phyloP scores from a whole-genome alignment of 2,888 invertebrate species.

The Perizoma affinitatum region DNA sequence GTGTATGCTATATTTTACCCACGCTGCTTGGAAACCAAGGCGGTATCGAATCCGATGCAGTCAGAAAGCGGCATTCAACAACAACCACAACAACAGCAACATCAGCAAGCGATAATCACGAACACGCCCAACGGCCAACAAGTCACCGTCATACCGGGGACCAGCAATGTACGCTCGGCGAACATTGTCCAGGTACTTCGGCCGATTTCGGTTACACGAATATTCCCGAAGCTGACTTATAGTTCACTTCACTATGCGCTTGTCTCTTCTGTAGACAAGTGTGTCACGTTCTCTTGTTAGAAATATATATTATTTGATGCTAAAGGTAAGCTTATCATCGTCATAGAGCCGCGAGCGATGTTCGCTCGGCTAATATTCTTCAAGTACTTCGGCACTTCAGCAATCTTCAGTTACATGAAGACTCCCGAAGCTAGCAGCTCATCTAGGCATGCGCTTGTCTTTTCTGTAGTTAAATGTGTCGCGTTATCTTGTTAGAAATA shows the following conservation, averaged over 20 bases:
- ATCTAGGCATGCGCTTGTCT: neutral
- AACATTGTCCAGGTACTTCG: conserved; percentile 71
- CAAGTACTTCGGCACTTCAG: conserved; percentile 27
- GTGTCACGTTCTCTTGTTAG: neutral
- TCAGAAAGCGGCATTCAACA: conserved; percentile 63
- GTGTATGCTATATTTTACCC: conserved; percentile 10
- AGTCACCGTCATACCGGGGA: conserved; percentile 91
- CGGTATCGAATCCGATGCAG: conserved; percentile 76
- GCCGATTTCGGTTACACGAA: conserved; percentile 45
- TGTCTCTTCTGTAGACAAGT: neutral
- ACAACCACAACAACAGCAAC: conserved; percentile 65
- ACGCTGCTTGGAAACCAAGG: conserved; percentile 55
- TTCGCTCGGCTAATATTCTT: conserved; percentile 1
- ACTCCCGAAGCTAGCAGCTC: conserved; percentile 12
- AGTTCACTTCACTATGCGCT: neutral
- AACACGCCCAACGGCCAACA: conserved; percentile 91
- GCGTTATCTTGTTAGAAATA: no score
- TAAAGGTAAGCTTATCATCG: neutral
- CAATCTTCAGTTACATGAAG: conserved; percentile 15
- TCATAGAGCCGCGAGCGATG: conserved; percentile 13
- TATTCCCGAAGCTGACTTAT: conserved; percentile 7
- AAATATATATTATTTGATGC: no score
- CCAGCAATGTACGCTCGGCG: conserved; percentile 70
- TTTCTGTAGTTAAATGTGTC: neutral
- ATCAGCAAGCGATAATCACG: conserved; percentile 87